Evolutionary conservation across 2,888 invertebrate species (phyloP).

Genomic region (Amorpha juglandis): DNA sequence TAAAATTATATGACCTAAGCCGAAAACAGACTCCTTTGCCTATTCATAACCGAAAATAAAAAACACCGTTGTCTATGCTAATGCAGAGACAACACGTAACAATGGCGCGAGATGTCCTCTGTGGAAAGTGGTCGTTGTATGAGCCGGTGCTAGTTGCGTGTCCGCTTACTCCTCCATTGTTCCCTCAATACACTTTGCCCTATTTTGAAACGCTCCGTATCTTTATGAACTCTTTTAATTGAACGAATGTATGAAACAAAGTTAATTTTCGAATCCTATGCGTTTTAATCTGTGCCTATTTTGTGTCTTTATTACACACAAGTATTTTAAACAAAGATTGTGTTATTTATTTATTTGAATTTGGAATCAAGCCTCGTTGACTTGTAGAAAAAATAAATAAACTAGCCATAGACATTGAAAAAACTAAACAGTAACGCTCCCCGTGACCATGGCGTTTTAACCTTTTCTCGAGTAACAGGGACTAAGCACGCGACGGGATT

Average conservation of each 20-base stretch:
- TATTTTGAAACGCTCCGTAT: conserved; percentile 21
- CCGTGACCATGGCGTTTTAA: conserved; percentile 7
- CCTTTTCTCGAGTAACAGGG: conserved; percentile 18
- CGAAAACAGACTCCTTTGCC: conserved; percentile 14
- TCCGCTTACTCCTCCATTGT: conserved; percentile 71
- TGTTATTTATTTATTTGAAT: neutral
- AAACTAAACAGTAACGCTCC: neutral
- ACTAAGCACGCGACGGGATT: conserved; percentile 49
- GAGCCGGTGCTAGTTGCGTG: conserved; percentile 59
- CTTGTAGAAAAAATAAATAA: neutral
- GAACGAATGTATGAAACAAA: conserved; percentile 16
- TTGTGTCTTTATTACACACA: neutral
- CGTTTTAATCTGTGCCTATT: conserved; percentile 32
- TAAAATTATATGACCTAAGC: conserved; percentile 16
- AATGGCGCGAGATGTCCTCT: conserved; percentile 32
- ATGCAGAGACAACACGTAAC: conserved; percentile 32
- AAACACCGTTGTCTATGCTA: conserved; percentile 23
- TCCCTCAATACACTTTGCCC: conserved; percentile 34
- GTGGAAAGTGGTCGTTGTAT: conserved; percentile 30
- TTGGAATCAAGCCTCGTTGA: neutral
- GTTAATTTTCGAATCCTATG: conserved; percentile 32
- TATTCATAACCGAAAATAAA: conserved; percentile 23
- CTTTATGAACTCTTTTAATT: conserved; percentile 24
- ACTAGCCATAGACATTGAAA: neutral
- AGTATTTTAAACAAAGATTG: neutral